phyloP scores from a whole-genome alignment of 2,888 invertebrate genomes.

The Apamea sordens region DNA sequence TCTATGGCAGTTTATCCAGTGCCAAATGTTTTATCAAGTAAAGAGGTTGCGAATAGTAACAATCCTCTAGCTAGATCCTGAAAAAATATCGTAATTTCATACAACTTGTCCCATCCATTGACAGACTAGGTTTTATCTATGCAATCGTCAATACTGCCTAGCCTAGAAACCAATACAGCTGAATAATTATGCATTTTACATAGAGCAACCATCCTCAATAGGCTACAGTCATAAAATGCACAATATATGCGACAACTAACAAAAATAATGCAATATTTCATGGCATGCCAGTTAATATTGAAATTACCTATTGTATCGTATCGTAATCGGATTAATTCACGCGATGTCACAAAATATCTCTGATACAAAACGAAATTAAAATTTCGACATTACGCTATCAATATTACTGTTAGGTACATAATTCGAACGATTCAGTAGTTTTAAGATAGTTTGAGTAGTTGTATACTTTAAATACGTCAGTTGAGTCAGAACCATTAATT shows the following conservation, averaged over 20 bases:
- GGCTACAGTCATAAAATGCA: conserved; percentile 5
- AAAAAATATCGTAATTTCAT: not conserved
- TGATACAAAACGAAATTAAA: not conserved
- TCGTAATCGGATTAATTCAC: conserved; percentile 36
- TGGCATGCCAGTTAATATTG: conserved; percentile 10
- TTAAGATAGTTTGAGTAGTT: not conserved
- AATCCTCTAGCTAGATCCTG: not conserved
- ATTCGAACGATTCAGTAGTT: not conserved
- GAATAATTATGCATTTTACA: conserved; percentile 8
- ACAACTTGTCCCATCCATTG: not conserved
- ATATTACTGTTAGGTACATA: not conserved
- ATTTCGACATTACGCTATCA: not conserved
- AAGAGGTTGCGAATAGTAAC: not conserved
- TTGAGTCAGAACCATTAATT: conserved; percentile 27
- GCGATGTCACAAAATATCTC: conserved; percentile 36
- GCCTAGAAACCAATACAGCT: not conserved
- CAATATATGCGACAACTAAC: not conserved
- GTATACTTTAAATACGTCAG: not conserved
- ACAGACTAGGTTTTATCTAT: not conserved
- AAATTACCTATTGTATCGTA: conserved; percentile 2
- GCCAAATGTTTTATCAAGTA: not conserved
- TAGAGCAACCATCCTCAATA: conserved; percentile 1
- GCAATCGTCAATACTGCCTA: not conserved
- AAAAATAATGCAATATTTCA: conserved; percentile 36
- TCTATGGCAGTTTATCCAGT: not conserved